Evolutionary conservation across 2,797 vertebrate species (phyloP), one percentile per base, ranked within the genome.

Genomic region (Melanotaenia trifasciata): DNA sequence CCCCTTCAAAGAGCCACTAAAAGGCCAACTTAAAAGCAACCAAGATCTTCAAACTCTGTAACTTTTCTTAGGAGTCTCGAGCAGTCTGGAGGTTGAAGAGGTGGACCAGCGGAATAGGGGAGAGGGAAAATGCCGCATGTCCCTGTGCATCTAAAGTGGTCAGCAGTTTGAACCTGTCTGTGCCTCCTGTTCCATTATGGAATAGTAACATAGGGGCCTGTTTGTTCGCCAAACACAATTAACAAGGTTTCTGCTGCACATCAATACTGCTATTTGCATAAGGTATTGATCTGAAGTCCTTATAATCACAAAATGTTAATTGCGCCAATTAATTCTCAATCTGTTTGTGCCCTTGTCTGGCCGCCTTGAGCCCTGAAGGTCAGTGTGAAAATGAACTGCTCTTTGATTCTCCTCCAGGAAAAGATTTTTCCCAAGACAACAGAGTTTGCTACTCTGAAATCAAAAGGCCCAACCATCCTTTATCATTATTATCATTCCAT

Each of bases 271-370:
- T 93, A 94, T 98, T 97, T 98, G 95, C 96, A 97, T 97, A 93
- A 91, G 83, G 88, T 96, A 99, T 99, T 94, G 97, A 98, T 97
- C 96, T 90, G 83, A 89, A 96, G 95, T 95, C 96, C 96, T 98
- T 99, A 98, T 96, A 96, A 96, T 95, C 92, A 94, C 96, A 96
- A 97, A 97, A 97, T 95, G 95, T 97, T 98, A 99, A 99, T 98
- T 97, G 96, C 93, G 95, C 95, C 96, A 98, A 98, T 98, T 98
- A 98, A 98, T 98, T 97, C 94, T 94, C 96, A 96, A 96, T 96
- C 96, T 97, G 94, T 96, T 96, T 94, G 90, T 94, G 95, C 94
- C 95, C 93, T 93, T 95, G 94, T 92, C 95, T 95, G 93, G 94
- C 93, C 93, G 92, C 91, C 87, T 94, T 94, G 90, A 95, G 94